Evolutionary conservation across 2,113 vertebrate species (phyloP).

Genomic region (Damaliscus lunatus): DNA sequence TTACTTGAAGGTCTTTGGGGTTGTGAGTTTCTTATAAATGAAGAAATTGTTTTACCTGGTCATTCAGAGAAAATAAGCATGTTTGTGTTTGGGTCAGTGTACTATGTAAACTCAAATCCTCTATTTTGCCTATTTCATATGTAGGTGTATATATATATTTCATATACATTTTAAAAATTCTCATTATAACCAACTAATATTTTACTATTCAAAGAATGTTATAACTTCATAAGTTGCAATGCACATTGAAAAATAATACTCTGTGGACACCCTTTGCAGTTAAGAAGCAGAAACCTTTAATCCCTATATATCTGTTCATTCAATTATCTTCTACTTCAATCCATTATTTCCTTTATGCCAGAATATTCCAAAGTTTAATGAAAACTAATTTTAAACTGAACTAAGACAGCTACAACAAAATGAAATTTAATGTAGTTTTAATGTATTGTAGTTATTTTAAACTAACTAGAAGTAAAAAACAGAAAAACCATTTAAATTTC

Average conservation of each 20-base stretch:
- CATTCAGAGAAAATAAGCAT: conserved; percentile 5
- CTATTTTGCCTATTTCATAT: neutral
- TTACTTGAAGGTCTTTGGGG: conserved; percentile 72
- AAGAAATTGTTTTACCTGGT: neutral
- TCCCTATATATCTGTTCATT: neutral
- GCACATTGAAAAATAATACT: neutral
- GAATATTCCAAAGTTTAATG: neutral
- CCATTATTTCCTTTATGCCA: neutral
- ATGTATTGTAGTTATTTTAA: neutral
- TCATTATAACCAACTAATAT: neutral
- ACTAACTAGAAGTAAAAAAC: neutral
- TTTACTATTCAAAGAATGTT: neutral
- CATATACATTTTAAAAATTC: neutral
- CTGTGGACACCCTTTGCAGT: neutral
- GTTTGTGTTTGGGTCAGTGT: neutral
- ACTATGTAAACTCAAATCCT: neutral
- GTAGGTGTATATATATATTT: neutral
- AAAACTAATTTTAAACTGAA: neutral
- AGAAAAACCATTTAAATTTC: neutral
- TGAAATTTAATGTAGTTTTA: neutral
- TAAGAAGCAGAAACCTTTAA: neutral
- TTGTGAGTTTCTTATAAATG: conserved; percentile 72
- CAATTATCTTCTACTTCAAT: neutral
- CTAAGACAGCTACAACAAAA: neutral
- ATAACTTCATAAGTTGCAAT: neutral